Evolutionary conservation across 2,888 invertebrate genomes (phyloP), one percentile per base, ranked within the genome.

Genomic region (Bhutanitis thaidina): DNA sequence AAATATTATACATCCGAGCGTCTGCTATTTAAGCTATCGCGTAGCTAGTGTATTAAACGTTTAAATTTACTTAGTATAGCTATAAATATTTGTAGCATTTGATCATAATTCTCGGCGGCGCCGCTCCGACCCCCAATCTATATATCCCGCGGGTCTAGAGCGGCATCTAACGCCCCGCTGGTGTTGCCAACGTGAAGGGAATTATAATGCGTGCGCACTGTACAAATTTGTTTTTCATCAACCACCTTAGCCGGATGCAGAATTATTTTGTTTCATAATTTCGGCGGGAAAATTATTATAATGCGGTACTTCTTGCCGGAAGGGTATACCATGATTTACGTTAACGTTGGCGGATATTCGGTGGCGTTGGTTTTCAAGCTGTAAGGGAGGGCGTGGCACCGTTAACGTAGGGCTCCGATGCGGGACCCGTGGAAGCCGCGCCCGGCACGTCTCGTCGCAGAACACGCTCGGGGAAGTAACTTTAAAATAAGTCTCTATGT

Each of bases 401-500:
- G 58, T 48, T 41, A 35, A 41, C 12, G 47, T 40, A 46, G 38
- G 37, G 45, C 20, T 20, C 44, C 57, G 60, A 37, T 38, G 38
- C 53, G 46, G 53, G 49, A 20, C 52, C 55, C 49, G 57, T 40
- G 53, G 40, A 52, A 54, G 52, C 54, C 62, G 61, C n/a, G 30
- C 64, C 67, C 67, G 65, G 74, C 66, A 65, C 67, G 75, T 73
- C 72, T 74, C 79, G 81, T 80, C 85, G 82, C 82, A 75, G 65
- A 69, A 75, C 74, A 74, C 73, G 78, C 71, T 77, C 72, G 72
- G 61, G 56, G 5, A 65, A 66, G 72, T 75, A 74, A 76, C 75
- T 78, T 77, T 74, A 80, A 71, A 76, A 77, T 86, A 86, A 87
- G 87, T 87, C 86, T 86, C 81, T 79, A 86, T 85, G 88, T 89